Conservation (phyloP, 2,113 vertebrate genomes). For the Mystacornis crossleyi region DNA sequence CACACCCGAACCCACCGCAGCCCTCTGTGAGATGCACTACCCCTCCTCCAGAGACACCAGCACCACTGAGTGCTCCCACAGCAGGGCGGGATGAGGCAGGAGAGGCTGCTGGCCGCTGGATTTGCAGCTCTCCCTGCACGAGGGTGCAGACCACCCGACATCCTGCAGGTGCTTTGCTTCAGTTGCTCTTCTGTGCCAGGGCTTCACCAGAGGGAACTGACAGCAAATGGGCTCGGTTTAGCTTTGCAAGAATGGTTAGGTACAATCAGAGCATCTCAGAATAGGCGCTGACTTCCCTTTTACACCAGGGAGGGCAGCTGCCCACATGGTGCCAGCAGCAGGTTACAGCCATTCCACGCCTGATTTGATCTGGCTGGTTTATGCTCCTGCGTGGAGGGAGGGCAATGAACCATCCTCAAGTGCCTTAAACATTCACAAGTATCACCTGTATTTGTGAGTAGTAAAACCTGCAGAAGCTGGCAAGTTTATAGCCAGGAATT, state of each 20-base stretch:
- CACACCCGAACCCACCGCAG: background rate
- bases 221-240: background rate
- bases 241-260: background rate
- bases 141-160: fast-evolving
- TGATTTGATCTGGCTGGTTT: background rate
- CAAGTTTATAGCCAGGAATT: background rate
- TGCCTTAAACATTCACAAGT: background rate
- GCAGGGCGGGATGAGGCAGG: background rate
- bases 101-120: background rate
- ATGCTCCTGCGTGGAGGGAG: fast-evolving
- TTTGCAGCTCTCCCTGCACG: background rate
- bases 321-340: background rate
- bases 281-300: background rate
- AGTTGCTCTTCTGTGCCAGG: background rate
- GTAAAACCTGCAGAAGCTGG: background rate
- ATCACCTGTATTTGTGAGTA: background rate
- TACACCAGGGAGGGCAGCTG: background rate
- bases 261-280: background rate
- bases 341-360: background rate
- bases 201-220: background rate
- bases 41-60: background rate
- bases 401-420: background rate
- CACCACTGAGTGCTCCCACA: background rate
- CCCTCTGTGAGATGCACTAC: background rate
- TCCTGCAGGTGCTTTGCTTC: background rate